These are phyloP conservation scores for Oscheius onirici DNA, from an alignment of 2,888 invertebrate species.

Conservation along the genomic window DNA sequence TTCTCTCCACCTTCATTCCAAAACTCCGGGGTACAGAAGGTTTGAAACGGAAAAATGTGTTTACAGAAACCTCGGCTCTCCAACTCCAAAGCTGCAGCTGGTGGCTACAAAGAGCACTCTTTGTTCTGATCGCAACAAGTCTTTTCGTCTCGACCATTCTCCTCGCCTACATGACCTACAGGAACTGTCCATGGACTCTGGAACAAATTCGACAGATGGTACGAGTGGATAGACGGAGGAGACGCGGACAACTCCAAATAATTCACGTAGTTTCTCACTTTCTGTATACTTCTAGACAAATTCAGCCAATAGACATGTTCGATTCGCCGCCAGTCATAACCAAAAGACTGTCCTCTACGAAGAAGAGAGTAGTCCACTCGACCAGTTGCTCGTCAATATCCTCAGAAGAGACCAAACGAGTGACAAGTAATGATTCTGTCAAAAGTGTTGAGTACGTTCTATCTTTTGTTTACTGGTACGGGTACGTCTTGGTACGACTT, in stretches of 20 bases:
- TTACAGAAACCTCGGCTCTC: neutral
- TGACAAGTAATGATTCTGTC: neutral
- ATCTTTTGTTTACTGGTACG: neutral
- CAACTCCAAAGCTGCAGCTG: neutral
- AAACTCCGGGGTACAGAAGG: neutral
- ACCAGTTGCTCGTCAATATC: neutral
- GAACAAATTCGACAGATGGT: conserved; percentile 10
- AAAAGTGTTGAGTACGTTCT: neutral
- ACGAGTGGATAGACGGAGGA: neutral
- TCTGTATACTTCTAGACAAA: neutral
- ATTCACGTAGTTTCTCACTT: conserved; percentile 1
- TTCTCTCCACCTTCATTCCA: conserved; percentile 1
- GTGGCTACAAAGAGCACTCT: neutral
- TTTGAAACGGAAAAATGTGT: no score
- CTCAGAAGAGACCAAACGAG: neutral
- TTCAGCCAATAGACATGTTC: conserved; percentile 33
- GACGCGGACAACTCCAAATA: conserved; percentile 7
- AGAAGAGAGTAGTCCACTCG: neutral
- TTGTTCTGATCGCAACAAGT: neutral
- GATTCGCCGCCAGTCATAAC: conserved; percentile 27
- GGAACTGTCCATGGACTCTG: conserved; percentile 14
- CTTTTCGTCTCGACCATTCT: neutral
- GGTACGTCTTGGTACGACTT: no score
- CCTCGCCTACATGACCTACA: neutral
- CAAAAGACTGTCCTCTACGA: neutral